phyloP scores from a whole-genome alignment of 2,113 vertebrate genomes.

The Origma solitaria region DNA sequence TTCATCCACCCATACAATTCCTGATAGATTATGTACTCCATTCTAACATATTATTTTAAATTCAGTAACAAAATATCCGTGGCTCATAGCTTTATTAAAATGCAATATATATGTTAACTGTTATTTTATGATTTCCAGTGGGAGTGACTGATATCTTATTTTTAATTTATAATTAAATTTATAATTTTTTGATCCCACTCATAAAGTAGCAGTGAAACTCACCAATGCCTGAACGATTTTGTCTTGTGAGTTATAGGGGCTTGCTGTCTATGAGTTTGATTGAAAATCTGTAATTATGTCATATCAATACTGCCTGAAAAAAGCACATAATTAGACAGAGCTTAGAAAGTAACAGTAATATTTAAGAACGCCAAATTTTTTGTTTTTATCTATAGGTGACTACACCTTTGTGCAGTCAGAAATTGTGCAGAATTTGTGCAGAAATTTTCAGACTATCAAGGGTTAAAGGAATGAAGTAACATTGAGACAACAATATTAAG shows the following conservation, averaged over 20 bases:
- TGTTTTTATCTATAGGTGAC: not conserved
- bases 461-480: not conserved
- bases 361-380: not conserved
- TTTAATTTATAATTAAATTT: not conserved
- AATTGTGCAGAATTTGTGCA: not conserved
- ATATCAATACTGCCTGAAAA: not conserved
- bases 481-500: not conserved
- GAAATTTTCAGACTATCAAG: not conserved
- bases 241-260: not conserved
- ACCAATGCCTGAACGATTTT: not conserved
- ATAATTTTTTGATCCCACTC: not conserved
- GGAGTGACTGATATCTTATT: not conserved
- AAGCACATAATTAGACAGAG: not conserved
- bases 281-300: not conserved
- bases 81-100: not conserved
- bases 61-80: not conserved
- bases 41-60: not conserved
- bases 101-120: not conserved
- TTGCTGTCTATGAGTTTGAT: not conserved
- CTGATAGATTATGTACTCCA: not conserved
- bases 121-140: not conserved
- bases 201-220: not conserved
- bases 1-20: not conserved
- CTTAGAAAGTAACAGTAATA: not conserved
- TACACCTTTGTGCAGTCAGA: not conserved